phyloP scores from a whole-genome alignment of 2,888 invertebrate genomes.

The Chrysodeixis includens region DNA sequence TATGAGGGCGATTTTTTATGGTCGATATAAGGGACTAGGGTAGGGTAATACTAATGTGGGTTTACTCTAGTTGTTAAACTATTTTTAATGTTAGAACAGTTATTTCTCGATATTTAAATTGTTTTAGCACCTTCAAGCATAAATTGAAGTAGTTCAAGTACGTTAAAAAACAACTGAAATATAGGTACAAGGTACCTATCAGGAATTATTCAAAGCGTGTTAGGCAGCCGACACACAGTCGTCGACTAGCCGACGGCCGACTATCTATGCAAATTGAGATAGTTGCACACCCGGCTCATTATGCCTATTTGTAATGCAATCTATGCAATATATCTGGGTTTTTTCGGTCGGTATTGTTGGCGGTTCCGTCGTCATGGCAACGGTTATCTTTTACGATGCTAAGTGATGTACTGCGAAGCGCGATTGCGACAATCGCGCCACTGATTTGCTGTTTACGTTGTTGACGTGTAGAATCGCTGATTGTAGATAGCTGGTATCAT shows the following conservation, averaged over 20 bases:
- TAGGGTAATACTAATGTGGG: neutral
- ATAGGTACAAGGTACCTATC: no score
- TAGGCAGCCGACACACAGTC: conserved; percentile 39
- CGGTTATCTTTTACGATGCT: conserved; percentile 73
- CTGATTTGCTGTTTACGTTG: conserved; percentile 32
- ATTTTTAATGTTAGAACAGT: no score
- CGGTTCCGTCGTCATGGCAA: conserved; percentile 73
- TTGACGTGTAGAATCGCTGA: conserved; percentile 20
- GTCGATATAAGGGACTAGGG: conserved; percentile 39
- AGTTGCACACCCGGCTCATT: conserved; percentile 78
- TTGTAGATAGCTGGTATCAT: conserved; percentile 18
- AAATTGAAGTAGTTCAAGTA: no score
- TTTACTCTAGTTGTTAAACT: neutral
- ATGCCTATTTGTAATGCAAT: conserved; percentile 86
- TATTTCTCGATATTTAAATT: no score
- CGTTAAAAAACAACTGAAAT: no score
- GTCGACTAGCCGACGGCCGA: conserved; percentile 47
- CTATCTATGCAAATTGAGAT: conserved; percentile 85
- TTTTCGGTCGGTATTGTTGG: conserved; percentile 83
- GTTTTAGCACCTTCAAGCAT: conserved; percentile 7
- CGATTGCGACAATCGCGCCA: conserved; percentile 45
- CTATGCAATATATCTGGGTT: conserved; percentile 85
- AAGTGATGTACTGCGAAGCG: conserved; percentile 52
- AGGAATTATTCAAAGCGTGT: conserved; percentile 39
- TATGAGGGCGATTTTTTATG: conserved; percentile 69